Base-by-base conservation (phyloP, 2,797 vertebrate genomes). In the Typhlichthys eigenmanni region DNA sequence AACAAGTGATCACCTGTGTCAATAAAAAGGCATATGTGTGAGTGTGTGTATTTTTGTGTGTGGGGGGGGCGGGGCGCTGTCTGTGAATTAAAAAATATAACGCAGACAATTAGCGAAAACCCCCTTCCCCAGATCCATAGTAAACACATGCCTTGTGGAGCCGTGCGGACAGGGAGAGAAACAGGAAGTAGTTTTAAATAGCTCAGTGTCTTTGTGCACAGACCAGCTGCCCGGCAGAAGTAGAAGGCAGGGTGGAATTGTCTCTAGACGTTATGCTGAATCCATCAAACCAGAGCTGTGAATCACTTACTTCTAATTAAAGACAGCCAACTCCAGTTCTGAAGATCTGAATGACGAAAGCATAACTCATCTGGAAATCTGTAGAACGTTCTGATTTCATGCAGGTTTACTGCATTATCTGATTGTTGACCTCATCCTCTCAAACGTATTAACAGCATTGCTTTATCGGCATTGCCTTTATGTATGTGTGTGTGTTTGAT, bases 201-300 rank as follows among this genome's bases (percentile, higher is more conserved):
- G 79, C 60, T 9, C 68, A 62, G 71, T 67, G 75, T 34, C 75
- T 74, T 64, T 76, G 62, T 1, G 59, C 75, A 73, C 47, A 62
- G 73, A 67, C 51, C 43, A 63, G 68, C 60, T 86, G 81, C 77
- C 77, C 89, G 85, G 75, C 72, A 75, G 79, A 87, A 83, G 53
- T 63, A 81, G 77, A 74, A 80, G 81, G 82, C 79, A 85, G 89
- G 86, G 87, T 84, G 84, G 72, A 81, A 72, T 1, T 0, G 55
- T 75, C 80, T 78, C 84, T 81, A 2, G 52, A 32, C 45, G 55
- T 67, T 84, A 38, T 5, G 8, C 80, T 81, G 75, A 83, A 62
- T 58, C 5, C 34, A 58, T 48, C 32, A 64, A 56, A 67, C 45
- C 52, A 68, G 62, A 76, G 24, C 11, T 1, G 58, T 56, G 47